phyloP scores from a whole-genome alignment of 1,140 invertebrate species.

The Drosophila paulistorum region DNA sequence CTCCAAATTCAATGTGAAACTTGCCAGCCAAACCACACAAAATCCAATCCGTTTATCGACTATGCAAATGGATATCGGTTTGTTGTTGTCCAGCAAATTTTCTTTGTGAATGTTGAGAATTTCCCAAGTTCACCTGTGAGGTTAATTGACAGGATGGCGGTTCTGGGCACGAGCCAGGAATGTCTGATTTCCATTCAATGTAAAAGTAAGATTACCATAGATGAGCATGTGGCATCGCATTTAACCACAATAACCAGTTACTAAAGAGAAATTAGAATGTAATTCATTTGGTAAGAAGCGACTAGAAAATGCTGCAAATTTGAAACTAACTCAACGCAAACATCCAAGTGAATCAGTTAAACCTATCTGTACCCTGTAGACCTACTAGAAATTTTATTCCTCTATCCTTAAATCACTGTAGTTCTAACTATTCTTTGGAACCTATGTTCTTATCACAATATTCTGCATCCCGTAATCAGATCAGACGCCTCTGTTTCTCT shows the following conservation, averaged over 20 bases:
- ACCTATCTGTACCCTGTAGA: no score
- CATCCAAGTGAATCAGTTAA: no score
- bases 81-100: conserved; percentile 28
- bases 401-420: no score
- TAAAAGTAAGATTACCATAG: neutral
- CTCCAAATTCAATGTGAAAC: neutral
- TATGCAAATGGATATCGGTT: conserved; percentile 72
- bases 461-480: no score
- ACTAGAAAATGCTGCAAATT: neutral
- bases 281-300: neutral
- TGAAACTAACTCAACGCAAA: no score
- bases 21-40: conserved; percentile 24
- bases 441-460: no score
- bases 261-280: neutral
- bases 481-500: no score
- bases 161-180: neutral
- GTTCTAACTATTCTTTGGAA: no score
- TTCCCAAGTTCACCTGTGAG: conserved; percentile 58
- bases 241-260: neutral
- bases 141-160: conserved; percentile 65
- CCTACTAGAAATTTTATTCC: no score
- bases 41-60: conserved; percentile 52
- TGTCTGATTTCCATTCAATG: neutral
- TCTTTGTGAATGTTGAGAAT: conserved; percentile 39
- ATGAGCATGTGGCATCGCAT: neutral